phyloP scores from a whole-genome alignment of 1,140 invertebrate species.

The Drosophila aff. region DNA sequence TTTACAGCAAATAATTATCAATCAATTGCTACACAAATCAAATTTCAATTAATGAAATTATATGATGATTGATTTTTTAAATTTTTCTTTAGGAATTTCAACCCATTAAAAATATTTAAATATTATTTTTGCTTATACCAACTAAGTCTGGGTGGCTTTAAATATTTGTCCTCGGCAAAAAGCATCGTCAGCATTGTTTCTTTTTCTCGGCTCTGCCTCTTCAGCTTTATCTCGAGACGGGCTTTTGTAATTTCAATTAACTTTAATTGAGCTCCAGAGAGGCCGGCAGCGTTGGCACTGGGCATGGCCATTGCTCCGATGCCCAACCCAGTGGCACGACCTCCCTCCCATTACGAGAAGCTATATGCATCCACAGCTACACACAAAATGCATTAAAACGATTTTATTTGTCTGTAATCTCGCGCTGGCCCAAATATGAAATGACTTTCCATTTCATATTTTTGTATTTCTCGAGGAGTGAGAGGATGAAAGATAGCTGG shows the following conservation, averaged over 20 bases:
- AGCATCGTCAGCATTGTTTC: conserved; percentile 29
- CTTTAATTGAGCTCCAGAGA: conserved; percentile 52
- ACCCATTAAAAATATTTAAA: neutral
- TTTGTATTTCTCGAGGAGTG: conserved; percentile 13
- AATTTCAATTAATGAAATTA: too few relatives aligned
- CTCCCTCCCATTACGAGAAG: conserved; percentile 16
- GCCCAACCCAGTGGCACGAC: conserved; percentile 5
- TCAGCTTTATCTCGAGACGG: conserved; percentile 34
- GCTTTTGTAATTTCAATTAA: conserved; percentile 61
- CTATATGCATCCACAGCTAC: conserved; percentile 29
- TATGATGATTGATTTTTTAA: neutral
- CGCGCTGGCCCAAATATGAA: conserved; percentile 55
- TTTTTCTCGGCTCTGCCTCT: conserved; percentile 22
- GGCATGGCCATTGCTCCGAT: conserved; percentile 39
- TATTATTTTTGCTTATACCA: neutral
- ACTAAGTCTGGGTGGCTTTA: conserved; percentile 1
- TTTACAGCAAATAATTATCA: neutral
- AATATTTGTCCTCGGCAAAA: conserved; percentile 33
- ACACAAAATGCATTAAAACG: conserved; percentile 58
- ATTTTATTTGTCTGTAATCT: conserved; percentile 62
- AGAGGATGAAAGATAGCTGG: conserved; percentile 16
- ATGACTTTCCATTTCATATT: conserved; percentile 47
- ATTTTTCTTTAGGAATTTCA: neutral
- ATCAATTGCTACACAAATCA: neutral
- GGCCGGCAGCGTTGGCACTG: conserved; percentile 26